Conservation (phyloP, 2,888 invertebrate species). For the Lucinisca nassula region DNA sequence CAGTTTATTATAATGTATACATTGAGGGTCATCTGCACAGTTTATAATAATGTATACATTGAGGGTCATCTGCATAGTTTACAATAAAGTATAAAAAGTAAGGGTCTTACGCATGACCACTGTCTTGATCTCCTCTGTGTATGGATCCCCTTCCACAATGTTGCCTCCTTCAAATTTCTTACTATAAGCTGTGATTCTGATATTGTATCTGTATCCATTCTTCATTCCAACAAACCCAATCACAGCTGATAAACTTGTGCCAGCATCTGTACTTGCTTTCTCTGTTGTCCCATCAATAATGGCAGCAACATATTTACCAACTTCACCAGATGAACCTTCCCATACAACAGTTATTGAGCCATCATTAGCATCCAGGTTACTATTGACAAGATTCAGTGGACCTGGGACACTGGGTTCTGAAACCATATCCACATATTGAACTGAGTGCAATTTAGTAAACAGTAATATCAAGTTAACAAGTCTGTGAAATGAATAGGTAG, state of each 20-base stretch:
- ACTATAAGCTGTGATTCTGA: conserved; percentile 15
- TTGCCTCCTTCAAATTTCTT: conserved; percentile 7
- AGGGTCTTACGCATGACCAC: conserved; percentile 43
- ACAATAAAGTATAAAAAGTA: too few species aligned
- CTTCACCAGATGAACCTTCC: background rate
- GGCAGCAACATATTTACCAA: background rate
- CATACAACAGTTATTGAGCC: background rate
- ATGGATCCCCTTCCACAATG: conserved; percentile 2
- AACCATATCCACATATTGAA: background rate
- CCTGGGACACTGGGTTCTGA: background rate
- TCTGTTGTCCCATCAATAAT: background rate
- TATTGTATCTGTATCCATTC: background rate
- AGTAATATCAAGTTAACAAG: too few species aligned
- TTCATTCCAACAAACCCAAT: background rate
- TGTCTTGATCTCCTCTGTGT: conserved; percentile 44
- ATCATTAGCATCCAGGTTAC: background rate
- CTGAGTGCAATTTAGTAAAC: too few species aligned
- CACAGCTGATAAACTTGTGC: background rate
- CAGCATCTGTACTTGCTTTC: background rate
- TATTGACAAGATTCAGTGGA: background rate
- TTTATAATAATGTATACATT: too few species aligned
- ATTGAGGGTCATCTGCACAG: too few species aligned
- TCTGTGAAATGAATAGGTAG: too few species aligned
- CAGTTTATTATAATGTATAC: too few species aligned
- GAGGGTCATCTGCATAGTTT: too few species aligned